Evolutionary conservation across 1,140 invertebrate species (phyloP).

Genomic region (Heliconius eleuchia): DNA sequence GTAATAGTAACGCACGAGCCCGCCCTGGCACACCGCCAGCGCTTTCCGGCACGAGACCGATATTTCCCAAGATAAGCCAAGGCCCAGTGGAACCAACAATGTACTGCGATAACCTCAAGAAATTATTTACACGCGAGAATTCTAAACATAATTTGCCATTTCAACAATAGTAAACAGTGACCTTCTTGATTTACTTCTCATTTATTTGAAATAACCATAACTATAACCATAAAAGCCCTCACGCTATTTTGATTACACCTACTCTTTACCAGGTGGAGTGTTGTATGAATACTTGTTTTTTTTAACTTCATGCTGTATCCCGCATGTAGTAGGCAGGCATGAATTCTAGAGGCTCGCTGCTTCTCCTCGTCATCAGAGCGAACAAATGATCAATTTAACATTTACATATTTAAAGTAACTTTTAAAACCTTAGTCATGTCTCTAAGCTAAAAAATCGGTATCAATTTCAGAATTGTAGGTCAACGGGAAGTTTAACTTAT

Average conservation of each 20-base stretch:
- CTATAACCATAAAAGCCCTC: not conserved
- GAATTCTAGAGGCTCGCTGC: no score
- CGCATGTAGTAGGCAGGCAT: no score
- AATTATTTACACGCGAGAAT: constrained; percentile 51
- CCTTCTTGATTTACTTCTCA: constrained; percentile 34
- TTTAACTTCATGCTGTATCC: no score
- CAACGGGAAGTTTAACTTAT: no score
- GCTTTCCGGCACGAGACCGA: constrained; percentile 61
- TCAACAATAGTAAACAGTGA: constrained; percentile 22
- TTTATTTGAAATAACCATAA: not conserved
- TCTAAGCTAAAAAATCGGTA: no score
- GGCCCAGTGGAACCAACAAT: constrained; percentile 46
- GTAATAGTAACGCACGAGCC: constrained; percentile 41
- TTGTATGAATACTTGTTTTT: not conserved
- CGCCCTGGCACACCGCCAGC: constrained; percentile 61
- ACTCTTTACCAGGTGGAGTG: not conserved
- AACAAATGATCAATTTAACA: no score
- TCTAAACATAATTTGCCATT: constrained; percentile 1
- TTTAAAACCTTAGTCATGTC: no score
- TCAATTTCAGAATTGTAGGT: no score
- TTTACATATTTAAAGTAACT: no score
- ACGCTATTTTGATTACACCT: not conserved
- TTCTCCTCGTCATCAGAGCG: no score
- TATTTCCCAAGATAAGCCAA: constrained; percentile 66
- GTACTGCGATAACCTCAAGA: constrained; percentile 38